phyloP scores from a whole-genome alignment of 2,113 vertebrate genomes.

The Zosterops borbonicus region DNA sequence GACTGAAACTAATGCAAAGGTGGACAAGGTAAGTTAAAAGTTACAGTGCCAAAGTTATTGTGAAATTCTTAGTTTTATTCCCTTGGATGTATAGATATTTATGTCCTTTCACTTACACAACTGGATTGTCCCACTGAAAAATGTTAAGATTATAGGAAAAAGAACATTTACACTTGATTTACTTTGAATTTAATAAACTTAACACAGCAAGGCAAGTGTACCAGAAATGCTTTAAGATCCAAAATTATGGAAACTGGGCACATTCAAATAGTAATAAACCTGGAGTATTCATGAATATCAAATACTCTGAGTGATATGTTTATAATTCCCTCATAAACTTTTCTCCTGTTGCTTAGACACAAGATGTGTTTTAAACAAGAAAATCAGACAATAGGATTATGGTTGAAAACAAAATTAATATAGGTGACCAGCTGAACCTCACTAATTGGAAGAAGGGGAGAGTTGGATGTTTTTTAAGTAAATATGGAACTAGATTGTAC shows the following conservation, averaged over 20 bases:
- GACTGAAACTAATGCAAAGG: neutral
- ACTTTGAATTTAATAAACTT: neutral
- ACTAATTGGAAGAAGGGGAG: neutral
- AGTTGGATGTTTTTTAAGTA: neutral
- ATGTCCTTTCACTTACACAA: neutral
- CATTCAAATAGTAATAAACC: neutral
- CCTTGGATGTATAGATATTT: neutral
- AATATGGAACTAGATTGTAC: neutral
- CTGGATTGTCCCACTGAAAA: neutral
- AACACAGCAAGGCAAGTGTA: neutral
- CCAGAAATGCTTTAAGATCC: neutral
- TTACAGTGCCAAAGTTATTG: neutral
- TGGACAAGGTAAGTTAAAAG: neutral
- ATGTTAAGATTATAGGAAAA: neutral
- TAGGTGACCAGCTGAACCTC: neutral
- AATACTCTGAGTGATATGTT: neutral
- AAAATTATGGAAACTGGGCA: neutral
- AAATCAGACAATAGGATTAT: neutral
- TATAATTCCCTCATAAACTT: neutral
- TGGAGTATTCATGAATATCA: neutral
- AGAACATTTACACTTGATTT: neutral
- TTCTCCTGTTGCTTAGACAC: neutral
- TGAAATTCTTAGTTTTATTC: neutral
- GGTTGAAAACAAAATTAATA: neutral
- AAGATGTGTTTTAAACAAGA: neutral